phyloP scores from a whole-genome alignment of 2,113 vertebrate genomes.

The Anolis sagrei region DNA sequence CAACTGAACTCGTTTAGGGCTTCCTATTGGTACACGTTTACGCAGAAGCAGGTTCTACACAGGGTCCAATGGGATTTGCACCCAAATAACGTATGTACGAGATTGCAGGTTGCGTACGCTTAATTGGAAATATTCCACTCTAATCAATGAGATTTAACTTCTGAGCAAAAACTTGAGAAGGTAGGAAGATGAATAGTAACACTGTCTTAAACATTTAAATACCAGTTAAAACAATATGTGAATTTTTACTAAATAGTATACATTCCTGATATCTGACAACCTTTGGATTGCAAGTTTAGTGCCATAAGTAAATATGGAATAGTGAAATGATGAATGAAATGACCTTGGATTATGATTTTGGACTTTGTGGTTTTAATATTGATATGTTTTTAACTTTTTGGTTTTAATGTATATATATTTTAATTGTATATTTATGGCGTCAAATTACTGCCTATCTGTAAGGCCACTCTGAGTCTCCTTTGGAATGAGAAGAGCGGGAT shows the following conservation, averaged over 20 bases:
- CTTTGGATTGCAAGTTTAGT: too few species aligned
- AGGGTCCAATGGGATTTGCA: neutral
- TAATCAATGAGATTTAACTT: neutral
- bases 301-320: too few species aligned
- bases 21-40: neutral
- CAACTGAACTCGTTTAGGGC: neutral
- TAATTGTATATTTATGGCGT: too few species aligned
- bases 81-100: neutral
- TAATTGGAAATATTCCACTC: neutral
- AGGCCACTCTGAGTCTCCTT: too few species aligned
- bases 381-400: too few species aligned
- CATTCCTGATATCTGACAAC: neutral
- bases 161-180: neutral
- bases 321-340: too few species aligned
- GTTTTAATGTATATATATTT: too few species aligned
- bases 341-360: too few species aligned
- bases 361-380: too few species aligned
- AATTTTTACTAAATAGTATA: neutral
- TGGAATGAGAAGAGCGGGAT: too few species aligned
- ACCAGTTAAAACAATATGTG: neutral
- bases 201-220: neutral
- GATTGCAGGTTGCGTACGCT: neutral
- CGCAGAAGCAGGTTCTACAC: neutral
- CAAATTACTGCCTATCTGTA: too few species aligned
- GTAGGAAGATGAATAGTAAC: neutral